Evolutionary conservation across 2,797 vertebrate genomes (phyloP), one percentile per base, ranked within the genome.

Genomic region (Strix occidentalis): DNA sequence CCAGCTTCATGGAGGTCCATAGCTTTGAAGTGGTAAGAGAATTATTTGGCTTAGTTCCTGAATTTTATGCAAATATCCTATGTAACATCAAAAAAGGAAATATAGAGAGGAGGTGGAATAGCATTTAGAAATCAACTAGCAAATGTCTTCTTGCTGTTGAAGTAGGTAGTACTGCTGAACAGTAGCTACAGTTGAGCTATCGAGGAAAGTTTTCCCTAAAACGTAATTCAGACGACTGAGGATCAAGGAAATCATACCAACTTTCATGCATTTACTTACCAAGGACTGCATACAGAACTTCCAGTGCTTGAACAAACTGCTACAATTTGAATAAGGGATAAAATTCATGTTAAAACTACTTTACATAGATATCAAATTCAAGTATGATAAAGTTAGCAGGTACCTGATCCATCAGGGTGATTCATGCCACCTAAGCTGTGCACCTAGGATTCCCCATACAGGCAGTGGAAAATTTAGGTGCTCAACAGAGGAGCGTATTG

Each of bases 1-100:
- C 82, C 90, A 79, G 82, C 92, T 91, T 91, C 92, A 60, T 50
- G 90, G 39, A 92, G 90, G 94, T 89, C 96, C 93, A 77, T 31
- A 77, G 37, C 90, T 97, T 95, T 96, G 96, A 96, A 93, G 94
- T 90, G 69, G 94, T 85, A 88, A 86, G 20, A 90, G 50, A 92
- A 86, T 5, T 72, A 93, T 91, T 94, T 96, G 90, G 95, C 76
- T 23, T n/a, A 78, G 81, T 78, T 89, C 82, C 89, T 83, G n/a
- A n/a, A 56, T 75, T 96, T 93, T 94, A 96, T 95, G 96, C 90
- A 96, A 95, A 94, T 96, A 69, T 46, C 15, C 82, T 72, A 72
- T 53, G 33, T 56, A 96, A 92, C 75, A 95, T 87, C 90, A 95
- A 91, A 94, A 95, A 96, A 83, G 76, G 69, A 97, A 96, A 91